These are phyloP conservation scores for Sinohyriopsis cumingii DNA, from an alignment of 2,888 invertebrate genomes.

Conservation along the genomic window DNA sequence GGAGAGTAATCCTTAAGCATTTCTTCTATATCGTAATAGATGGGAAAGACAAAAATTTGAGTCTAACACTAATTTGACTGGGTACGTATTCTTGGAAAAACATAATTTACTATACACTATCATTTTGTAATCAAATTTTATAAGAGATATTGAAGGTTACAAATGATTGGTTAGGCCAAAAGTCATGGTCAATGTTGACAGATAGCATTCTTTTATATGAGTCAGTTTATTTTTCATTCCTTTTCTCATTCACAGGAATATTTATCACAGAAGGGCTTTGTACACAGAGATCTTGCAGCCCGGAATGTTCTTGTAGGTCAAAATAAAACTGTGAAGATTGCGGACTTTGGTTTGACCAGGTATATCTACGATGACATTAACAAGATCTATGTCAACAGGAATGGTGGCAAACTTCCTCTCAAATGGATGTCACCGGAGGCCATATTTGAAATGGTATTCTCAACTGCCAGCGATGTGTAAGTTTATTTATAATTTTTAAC, in stretches of 20 bases:
- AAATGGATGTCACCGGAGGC: constrained; percentile 71
- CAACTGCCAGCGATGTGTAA: constrained; percentile 69
- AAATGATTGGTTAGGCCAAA: no score
- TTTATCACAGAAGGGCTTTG: constrained; percentile 65
- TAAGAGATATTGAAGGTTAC: no score
- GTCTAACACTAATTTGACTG: no score
- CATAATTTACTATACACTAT: no score
- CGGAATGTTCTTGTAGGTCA: constrained; percentile 66
- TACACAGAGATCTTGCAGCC: constrained; percentile 69
- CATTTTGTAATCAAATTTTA: no score
- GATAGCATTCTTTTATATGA: no score
- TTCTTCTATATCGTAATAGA: no score
- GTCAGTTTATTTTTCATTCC: not conserved
- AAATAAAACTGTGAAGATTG: constrained; percentile 64
- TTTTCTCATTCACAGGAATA: constrained; percentile 56
- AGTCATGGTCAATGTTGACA: no score
- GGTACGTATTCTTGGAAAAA: no score
- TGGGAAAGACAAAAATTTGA: no score
- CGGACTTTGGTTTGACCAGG: constrained; percentile 69
- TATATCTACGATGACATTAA: constrained; percentile 66
- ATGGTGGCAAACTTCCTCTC: constrained; percentile 65
- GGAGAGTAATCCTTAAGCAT: no score
- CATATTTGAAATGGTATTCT: constrained; percentile 67
- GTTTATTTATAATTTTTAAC: constrained; percentile 28
- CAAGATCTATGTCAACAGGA: constrained; percentile 64